phyloP scores from a whole-genome alignment of 2,888 invertebrate species.

The Xanthia togata region DNA sequence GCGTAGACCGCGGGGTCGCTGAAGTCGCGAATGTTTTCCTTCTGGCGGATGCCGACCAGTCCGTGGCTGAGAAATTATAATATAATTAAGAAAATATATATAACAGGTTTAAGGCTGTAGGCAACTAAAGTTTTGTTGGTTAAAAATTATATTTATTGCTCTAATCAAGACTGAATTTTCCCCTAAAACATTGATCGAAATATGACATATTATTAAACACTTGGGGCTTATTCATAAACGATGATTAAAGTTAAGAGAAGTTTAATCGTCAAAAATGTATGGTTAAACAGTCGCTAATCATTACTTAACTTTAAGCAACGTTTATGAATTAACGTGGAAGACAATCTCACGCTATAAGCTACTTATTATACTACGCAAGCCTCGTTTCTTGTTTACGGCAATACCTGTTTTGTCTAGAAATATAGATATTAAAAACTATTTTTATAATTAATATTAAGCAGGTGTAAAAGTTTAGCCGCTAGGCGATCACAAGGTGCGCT shows the following conservation, averaged over 20 bases:
- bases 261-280: too few species aligned
- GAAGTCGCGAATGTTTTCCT: constrained; percentile 96
- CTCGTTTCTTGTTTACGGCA: not conserved
- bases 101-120: not conserved
- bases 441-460: constrained; percentile 23
- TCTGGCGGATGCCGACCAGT: constrained; percentile 96
- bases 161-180: too few species aligned
- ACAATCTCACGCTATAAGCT: not conserved
- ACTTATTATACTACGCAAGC: not conserved
- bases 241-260: too few species aligned
- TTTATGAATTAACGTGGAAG: too few species aligned
- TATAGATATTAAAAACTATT: constrained; percentile 36
- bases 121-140: not conserved
- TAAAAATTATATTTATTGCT: not conserved
- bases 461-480: constrained; percentile 20
- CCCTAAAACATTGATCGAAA: not conserved
- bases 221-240: too few species aligned
- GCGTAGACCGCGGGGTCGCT: constrained; percentile 96
- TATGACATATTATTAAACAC: not conserved
- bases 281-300: too few species aligned
- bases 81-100: too few species aligned
- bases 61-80: constrained; percentile 93
- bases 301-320: too few species aligned
- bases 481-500: constrained; percentile 38
- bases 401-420: constrained; percentile 8